Conservation (phyloP, 2,797 vertebrate genomes). For the Coregonus ussuriensis region DNA sequence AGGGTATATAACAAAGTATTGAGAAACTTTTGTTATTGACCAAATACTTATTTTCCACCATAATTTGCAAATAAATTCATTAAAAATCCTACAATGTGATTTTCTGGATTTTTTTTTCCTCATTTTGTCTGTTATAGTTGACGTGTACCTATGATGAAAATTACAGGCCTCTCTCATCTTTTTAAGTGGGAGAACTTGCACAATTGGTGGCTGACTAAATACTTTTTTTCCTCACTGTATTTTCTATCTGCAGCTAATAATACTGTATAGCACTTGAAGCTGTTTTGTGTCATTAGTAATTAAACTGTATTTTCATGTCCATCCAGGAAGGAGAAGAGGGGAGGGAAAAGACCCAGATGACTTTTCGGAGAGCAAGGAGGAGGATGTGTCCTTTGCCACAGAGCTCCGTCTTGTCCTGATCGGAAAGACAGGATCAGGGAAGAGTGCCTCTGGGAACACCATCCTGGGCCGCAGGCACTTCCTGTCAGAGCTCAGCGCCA, state of each 20-base stretch:
- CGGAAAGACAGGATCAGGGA: slow-evolving; percentile 77
- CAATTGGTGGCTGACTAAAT: too few species aligned
- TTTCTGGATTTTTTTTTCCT: too few species aligned
- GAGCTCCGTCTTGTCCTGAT: slow-evolving; percentile 76
- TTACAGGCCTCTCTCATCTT: too few species aligned
- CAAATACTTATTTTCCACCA: too few species aligned
- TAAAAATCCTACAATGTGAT: too few species aligned
- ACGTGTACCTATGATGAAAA: too few species aligned
- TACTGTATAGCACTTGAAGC: not conserved
- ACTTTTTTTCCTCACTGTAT: not conserved
- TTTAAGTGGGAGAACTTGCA: too few species aligned
- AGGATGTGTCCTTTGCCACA: slow-evolving; percentile 19
- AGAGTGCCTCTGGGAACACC: slow-evolving; percentile 80
- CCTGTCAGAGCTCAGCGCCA: slow-evolving; percentile 65
- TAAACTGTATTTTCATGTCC: slow-evolving; percentile 17
- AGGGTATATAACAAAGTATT: too few species aligned
- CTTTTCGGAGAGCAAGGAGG: slow-evolving; percentile 27
- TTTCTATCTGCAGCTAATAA: not conserved
- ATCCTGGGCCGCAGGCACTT: slow-evolving; percentile 73
- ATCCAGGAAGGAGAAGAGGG: slow-evolving; percentile 21
- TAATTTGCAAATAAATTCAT: too few species aligned
- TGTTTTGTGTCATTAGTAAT: not conserved
- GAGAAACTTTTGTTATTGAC: too few species aligned
- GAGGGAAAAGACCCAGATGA: slow-evolving; percentile 11
- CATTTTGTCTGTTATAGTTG: too few species aligned